Base-by-base conservation (phyloP, 2,797 vertebrate genomes). In the Streptopelia turtur region DNA sequence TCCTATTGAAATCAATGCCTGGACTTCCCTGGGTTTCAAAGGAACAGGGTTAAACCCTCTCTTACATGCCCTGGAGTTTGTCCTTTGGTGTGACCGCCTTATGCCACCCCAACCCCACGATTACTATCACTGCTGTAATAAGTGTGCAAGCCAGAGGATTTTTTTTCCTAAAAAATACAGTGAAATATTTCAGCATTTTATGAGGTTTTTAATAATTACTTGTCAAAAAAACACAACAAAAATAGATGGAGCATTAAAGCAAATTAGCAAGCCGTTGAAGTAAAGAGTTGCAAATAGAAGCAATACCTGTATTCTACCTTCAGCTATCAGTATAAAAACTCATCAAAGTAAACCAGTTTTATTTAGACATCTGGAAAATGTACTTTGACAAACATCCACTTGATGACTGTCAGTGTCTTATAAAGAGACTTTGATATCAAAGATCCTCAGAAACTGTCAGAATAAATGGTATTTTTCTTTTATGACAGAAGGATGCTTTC, bases 321-420 rank as follows among this genome's bases (percentile, higher is more conserved):
- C 78, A 93, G 69, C 89, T 94, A 94, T 96, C 88, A 65, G 61
- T 82, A 78, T 87, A 91, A 96, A 96, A 97, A 97, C 68, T 97
- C 95, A 96, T 97, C 96, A 97, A 97, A 97, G 96, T 86, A 94
- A 96, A 97, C 66, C 90, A 89, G 90, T 96, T 97, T 96, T 97
- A 97, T 98, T 98, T 97, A 96, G 95, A 98, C 97, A 95, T 97
- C 97, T 97, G 93, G 96, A 97, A 97, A 97, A 96, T 89, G 94
- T 94, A 96, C 96, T 97, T 95, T 95, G 96, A 97, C 95, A 97
- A 97, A 97, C 95, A 97, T 96, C 90, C 84, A 35, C 72, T 95
- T 96, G 96, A 97, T 97, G 95, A 96, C 92, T 97, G 95, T 96
- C 97, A 97, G 87, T 92, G 74, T 94, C 96, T 93, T 96, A 96